Evolutionary conservation across 1,140 invertebrate species (phyloP).

Genomic region (Melanaphis sacchari): DNA sequence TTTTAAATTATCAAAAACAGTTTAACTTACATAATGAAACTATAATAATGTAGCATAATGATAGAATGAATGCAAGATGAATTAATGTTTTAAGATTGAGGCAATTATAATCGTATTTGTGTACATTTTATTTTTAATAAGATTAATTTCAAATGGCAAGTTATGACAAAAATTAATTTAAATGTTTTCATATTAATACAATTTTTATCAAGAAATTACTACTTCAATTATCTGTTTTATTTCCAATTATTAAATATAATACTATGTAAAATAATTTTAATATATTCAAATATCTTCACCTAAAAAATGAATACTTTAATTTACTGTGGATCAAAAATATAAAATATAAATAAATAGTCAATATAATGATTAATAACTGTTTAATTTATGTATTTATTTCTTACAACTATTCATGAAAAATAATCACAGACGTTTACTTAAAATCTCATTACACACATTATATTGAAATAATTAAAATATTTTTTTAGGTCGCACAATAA

Average conservation of each 20-base stretch:
- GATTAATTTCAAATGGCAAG: no score
- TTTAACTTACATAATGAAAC: no score
- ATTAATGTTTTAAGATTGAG: no score
- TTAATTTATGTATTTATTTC: neutral
- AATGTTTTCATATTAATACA: no score
- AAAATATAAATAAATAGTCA: neutral
- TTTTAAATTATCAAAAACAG: no score
- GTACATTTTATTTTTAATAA: no score
- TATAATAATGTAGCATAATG: no score
- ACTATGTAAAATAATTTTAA: neutral
- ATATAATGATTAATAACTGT: neutral
- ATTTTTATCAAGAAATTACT: neutral
- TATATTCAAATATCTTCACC: neutral
- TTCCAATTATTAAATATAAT: neutral
- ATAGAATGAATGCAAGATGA: no score
- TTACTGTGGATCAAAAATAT: neutral
- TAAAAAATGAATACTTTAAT: neutral
- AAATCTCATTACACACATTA: neutral
- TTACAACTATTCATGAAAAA: constrained; percentile 17
- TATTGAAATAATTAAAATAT: constrained; percentile 37
- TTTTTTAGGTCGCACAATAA: constrained; percentile 39
- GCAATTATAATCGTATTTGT: no score
- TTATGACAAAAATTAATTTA: no score
- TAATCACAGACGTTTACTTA: constrained; percentile 52
- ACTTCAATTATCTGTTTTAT: neutral